These are phyloP conservation scores for Chymomyza amoena DNA, from an alignment of 2,888 invertebrate species.

Conservation along the genomic window DNA sequence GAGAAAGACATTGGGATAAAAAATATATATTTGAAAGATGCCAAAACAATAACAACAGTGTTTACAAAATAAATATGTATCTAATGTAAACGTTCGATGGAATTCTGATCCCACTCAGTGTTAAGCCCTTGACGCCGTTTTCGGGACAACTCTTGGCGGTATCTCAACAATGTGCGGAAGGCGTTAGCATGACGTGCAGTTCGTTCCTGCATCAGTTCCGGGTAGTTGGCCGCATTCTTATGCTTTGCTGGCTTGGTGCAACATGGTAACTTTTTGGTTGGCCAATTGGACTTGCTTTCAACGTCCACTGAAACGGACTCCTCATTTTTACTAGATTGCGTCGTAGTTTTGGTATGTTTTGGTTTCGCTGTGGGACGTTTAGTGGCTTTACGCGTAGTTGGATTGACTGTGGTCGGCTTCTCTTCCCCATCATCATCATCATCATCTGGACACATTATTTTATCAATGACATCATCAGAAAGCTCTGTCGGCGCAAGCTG, in stretches of 20 bases:
- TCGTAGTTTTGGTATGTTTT: slow-evolving; percentile 7
- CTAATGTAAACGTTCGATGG: background rate
- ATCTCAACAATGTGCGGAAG: slow-evolving; percentile 27
- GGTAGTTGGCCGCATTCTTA: background rate
- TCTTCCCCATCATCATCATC: background rate
- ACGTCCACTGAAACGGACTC: slow-evolving; percentile 11
- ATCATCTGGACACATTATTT: background rate
- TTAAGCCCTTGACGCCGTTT: background rate
- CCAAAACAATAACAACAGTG: background rate
- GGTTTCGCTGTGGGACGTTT: background rate
- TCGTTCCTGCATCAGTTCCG: background rate
- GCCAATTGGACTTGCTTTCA: slow-evolving; percentile 6
- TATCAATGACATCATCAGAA: background rate
- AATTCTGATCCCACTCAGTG: slow-evolving; percentile 14
- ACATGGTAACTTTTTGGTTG: slow-evolving; percentile 31
- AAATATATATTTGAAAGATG: background rate
- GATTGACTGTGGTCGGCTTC: background rate
- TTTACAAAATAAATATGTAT: background rate
- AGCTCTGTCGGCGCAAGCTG: background rate
- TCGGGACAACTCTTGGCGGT: slow-evolving; percentile 18
- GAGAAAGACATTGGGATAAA: background rate
- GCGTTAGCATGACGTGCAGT: slow-evolving; percentile 24
- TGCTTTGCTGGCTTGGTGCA: slow-evolving; percentile 28
- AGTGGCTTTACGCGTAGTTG: background rate
- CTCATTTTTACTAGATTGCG: background rate